Base-by-base conservation (phyloP, 2,113 vertebrate species). In the Pao palembangensis region DNA sequence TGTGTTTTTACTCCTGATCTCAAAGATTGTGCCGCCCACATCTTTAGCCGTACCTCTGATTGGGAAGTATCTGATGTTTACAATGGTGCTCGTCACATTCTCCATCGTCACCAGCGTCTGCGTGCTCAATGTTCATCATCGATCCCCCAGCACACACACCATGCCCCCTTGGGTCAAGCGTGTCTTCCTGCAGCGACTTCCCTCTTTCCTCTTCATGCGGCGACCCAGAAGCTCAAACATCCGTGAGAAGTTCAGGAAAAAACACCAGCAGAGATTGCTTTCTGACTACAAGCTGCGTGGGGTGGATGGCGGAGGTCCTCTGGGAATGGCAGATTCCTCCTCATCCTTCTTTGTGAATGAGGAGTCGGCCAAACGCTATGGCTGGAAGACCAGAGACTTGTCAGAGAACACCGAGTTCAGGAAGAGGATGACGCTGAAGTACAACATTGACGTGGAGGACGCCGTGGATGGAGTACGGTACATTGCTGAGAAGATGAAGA, bases 61-160 rank as follows among this genome's bases (percentile, higher is more conserved):
- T 28, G 91, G 91, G 52, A 93, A 93, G 76, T 93, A 93, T 61
- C 82, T 93, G 55, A 93, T 93, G 91, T 93, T 93, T 63, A 55
- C 90, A 44, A 93, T 93, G 91, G 90, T 93, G 51, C 85, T 93
- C 62, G 91, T 93, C 71, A 93, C 91, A 58, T 93, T 93, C 77
- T 93, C 92, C 64, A 93, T 93, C 8, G 91, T 93, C 64, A 93
- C 92, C 58, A 93, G 92, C 1, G 92, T 92, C 51, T 93, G 91
- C 2, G 91, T 93, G 55, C 88, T 93, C 43, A 93, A 93, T 0
- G 81, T 93, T 23, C 92, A 93, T 81, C 92, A 93, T 55, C 90
- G 92, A 3, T 91, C 90, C 1, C 92, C 92, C n/a, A 92, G 89
- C 55, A 93, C 92, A 0, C 92, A 93, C 82, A 90, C 84, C 59